Conservation (phyloP, 2,797 vertebrate species). For the Lateolabrax maculatus region DNA sequence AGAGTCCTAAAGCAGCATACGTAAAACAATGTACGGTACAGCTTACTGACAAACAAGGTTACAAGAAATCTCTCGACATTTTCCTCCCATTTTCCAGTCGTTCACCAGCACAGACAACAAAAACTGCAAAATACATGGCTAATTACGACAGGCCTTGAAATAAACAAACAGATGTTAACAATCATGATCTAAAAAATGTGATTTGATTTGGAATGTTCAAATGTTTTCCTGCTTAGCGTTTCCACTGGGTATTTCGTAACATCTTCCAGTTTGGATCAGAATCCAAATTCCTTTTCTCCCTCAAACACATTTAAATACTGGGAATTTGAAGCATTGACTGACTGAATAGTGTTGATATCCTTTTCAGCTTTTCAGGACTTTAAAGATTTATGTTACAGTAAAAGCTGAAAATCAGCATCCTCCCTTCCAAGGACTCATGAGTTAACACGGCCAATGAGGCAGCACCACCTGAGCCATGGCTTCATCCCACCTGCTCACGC, state of each 20-base stretch:
- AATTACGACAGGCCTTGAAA: slow-evolving; percentile 9
- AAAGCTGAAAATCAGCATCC: too few relatives aligned
- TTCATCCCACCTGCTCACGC: slow-evolving; percentile 8
- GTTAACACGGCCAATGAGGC: slow-evolving; percentile 14
- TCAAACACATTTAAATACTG: not conserved
- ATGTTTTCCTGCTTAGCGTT: slow-evolving; percentile 30
- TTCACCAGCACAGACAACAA: slow-evolving; percentile 13
- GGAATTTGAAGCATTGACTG: not conserved
- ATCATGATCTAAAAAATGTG: slow-evolving; percentile 20
- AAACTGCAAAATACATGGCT: not conserved
- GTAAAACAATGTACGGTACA: not conserved
- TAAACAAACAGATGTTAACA: slow-evolving; percentile 28
- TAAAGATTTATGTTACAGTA: not conserved
- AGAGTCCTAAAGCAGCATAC: not conserved
- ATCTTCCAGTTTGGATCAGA: slow-evolving; percentile 20
- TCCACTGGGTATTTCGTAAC: not conserved
- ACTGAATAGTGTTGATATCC: not conserved
- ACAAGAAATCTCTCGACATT: slow-evolving; percentile 4
- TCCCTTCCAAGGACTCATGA: too few relatives aligned
- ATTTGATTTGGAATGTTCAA: not conserved
- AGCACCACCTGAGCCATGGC: not conserved
- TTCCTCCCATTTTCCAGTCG: slow-evolving; percentile 8
- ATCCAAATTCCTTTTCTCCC: slow-evolving; percentile 16
- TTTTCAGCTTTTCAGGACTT: not conserved
- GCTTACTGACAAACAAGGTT: not conserved